Conservation (phyloP, 2,797 vertebrate genomes). For the Sphenopsis melanotis region DNA sequence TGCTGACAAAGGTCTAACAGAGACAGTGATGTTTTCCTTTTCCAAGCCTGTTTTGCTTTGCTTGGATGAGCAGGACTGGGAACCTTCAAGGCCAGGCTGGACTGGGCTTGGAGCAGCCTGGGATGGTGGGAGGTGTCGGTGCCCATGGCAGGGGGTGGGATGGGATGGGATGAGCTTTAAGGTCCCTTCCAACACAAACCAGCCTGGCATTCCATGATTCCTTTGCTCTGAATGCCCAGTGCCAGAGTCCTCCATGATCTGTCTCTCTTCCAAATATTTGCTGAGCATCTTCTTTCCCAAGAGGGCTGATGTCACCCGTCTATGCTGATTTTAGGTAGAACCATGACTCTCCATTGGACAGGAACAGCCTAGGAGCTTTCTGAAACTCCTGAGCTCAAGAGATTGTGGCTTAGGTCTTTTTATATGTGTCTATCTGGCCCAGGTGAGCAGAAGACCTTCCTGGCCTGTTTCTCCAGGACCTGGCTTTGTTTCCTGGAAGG, state of each 20-base stretch:
- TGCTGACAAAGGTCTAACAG: background rate
- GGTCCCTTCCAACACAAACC: background rate
- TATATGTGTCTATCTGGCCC: background rate
- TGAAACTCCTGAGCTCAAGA: background rate
- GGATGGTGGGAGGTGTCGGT: background rate
- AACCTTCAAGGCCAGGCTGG: background rate
- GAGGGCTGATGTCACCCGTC: background rate
- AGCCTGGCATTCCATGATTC: background rate
- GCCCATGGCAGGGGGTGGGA: fast-evolving
- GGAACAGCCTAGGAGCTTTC: background rate
- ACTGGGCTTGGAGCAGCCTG: background rate
- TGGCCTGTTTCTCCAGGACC: background rate
- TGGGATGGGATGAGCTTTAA: background rate
- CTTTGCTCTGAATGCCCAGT: fast-evolving
- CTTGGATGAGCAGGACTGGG: background rate
- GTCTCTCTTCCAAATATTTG: background rate
- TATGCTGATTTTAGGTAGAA: background rate
- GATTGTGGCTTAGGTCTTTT: background rate
- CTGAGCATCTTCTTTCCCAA: background rate
- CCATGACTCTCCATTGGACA: background rate
- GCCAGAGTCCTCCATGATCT: background rate
- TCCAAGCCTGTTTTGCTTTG: background rate
- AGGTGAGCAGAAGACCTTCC: background rate
- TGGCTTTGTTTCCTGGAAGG: background rate
- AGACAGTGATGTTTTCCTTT: background rate